phyloP scores from a whole-genome alignment of 1,140 invertebrate genomes.

The Penaeus vannamei region DNA sequence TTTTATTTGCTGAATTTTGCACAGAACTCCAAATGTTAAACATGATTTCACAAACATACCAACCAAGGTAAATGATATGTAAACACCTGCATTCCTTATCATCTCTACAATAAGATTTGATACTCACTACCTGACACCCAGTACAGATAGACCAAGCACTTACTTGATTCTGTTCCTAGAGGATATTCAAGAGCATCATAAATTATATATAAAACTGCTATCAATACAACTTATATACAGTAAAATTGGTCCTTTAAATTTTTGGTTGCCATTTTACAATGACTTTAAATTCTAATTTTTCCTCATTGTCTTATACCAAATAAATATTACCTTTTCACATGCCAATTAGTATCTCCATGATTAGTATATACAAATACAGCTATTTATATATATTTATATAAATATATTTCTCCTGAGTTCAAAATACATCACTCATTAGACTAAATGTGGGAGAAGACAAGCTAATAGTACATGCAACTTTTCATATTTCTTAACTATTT shows the following conservation, averaged over 20 bases:
- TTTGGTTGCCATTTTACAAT: slow-evolving; percentile 19
- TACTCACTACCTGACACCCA: too few species aligned
- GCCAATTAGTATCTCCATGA: too few species aligned
- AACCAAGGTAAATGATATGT: too few species aligned
- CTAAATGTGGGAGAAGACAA: background rate
- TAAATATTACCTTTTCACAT: background rate
- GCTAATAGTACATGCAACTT: slow-evolving; percentile 7
- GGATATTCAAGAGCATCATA: background rate
- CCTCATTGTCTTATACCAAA: background rate
- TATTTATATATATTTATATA: slow-evolving; percentile 10
- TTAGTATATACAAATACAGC: background rate
- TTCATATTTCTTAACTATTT: too few species aligned
- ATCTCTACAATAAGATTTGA: too few species aligned
- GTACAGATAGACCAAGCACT: too few species aligned
- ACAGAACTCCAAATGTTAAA: too few species aligned
- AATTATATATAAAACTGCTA: slow-evolving; percentile 21
- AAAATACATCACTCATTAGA: slow-evolving; percentile 5
- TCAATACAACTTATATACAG: slow-evolving; percentile 25
- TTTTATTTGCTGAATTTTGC: too few species aligned
- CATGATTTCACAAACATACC: too few species aligned
- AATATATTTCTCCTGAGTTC: background rate
- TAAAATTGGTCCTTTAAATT: slow-evolving; percentile 34
- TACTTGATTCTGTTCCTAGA: too few species aligned
- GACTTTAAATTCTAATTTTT: background rate
- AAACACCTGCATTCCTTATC: too few species aligned